phyloP scores from a whole-genome alignment of 2,113 vertebrate genomes.

The Balaeniceps rex region DNA sequence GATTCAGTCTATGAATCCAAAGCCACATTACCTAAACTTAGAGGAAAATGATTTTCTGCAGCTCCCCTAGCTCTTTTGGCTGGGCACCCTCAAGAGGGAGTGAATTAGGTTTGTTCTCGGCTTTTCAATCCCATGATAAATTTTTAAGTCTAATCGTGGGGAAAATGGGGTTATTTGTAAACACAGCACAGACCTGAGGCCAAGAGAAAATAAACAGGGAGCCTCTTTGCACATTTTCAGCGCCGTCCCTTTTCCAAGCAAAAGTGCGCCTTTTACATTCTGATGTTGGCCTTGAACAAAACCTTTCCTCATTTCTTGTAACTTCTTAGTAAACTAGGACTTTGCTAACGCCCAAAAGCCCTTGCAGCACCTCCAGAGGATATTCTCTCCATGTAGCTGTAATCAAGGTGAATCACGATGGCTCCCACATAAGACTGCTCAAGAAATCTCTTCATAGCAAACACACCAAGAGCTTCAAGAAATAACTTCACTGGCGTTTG shows the following conservation, averaged over 20 bases:
- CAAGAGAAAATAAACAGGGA: background rate
- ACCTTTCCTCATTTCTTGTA: background rate
- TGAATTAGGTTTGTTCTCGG: background rate
- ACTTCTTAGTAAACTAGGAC: background rate
- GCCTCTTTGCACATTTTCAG: background rate
- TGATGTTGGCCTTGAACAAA: background rate
- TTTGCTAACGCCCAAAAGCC: background rate
- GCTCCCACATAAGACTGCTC: background rate
- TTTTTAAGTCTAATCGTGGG: background rate
- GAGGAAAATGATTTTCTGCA: background rate
- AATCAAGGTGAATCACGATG: background rate
- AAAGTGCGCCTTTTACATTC: background rate
- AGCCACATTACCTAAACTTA: background rate
- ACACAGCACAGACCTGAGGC: background rate
- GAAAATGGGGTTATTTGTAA: background rate
- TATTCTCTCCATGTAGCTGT: background rate
- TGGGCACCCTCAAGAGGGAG: background rate
- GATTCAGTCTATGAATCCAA: background rate
- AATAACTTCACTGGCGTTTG: background rate
- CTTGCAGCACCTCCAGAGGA: background rate
- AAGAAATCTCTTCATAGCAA: constrained; percentile 1
- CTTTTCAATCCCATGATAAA: background rate
- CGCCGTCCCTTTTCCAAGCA: background rate
- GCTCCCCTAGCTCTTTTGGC: background rate
- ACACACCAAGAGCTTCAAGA: background rate